Percentiles rank a stretch among this genome's conserved stretches.
Conservation (phyloP, 2,888 invertebrate species). For the Tinea semifulvella region DNA sequence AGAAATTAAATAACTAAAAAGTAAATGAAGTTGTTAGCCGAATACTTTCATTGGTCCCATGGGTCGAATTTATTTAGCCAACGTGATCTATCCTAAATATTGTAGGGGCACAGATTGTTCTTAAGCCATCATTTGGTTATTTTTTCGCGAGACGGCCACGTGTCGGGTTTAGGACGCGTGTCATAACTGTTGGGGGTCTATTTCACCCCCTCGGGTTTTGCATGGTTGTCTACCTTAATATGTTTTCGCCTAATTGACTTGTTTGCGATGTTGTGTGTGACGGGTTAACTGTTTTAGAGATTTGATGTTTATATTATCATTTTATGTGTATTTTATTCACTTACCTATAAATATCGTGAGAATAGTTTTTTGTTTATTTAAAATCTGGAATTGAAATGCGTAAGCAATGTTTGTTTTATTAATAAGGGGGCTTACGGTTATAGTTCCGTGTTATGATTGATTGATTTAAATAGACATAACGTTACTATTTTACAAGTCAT, state of each 20-base stretch:
- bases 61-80: no score
- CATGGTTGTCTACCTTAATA: conserved; percentile 16
- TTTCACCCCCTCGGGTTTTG: conserved; percentile 5
- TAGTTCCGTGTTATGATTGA: no score
- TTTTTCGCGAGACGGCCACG: conserved; percentile 8
- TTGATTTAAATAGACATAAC: no score
- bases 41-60: no score
- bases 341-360: background rate
- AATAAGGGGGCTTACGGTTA: no score
- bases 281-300: conserved; percentile 31
- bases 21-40: no score
- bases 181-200: conserved; percentile 2
- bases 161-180: conserved; percentile 10
- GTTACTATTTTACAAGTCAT: no score
- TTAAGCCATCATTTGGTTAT: conserved; percentile 53
- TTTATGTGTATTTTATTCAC: background rate
- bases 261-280: conserved; percentile 30
- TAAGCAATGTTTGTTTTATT: no score
- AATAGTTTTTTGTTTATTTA: background rate
- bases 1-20: no score
- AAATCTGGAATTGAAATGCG: no score
- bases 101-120: conserved; percentile 19
- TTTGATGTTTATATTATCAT: conserved; percentile 19
- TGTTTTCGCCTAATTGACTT: conserved; percentile 17
- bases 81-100: no score